Conservation (phyloP, 2,888 invertebrate genomes). For the Pterostichus niger region DNA sequence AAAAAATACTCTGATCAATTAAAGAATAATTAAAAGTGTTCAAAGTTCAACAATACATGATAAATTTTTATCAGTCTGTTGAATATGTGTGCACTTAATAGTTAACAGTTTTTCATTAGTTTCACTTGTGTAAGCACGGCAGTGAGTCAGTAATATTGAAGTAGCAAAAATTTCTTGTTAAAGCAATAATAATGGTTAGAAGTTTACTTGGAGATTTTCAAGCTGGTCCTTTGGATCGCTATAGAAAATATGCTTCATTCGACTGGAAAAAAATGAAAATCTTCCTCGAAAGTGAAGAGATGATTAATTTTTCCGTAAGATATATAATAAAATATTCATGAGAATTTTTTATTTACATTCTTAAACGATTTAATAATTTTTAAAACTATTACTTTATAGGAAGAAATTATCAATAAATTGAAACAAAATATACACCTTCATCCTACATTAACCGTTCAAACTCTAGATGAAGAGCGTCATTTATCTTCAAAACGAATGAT, state of each 20-base stretch:
- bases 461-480: slow-evolving; percentile 78
- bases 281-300: slow-evolving; percentile 77
- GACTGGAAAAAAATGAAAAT: slow-evolving; percentile 81
- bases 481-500: slow-evolving; percentile 81
- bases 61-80: too few species aligned
- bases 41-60: not conserved
- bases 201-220: slow-evolving; percentile 79
- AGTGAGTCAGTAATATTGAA: not conserved
- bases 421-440: slow-evolving; percentile 71
- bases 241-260: slow-evolving; percentile 81
- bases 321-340: not conserved
- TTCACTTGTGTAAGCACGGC: not conserved
- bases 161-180: too few species aligned
- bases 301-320: slow-evolving; percentile 67
- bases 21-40: not conserved
- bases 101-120: too few species aligned
- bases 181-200: slow-evolving; percentile 21
- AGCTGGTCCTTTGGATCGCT: slow-evolving; percentile 80
- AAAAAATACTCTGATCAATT: too few species aligned
- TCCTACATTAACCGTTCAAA: slow-evolving; percentile 64
- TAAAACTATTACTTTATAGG: slow-evolving; percentile 68
- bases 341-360: too few species aligned
- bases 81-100: too few species aligned
- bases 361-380: too few species aligned
- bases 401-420: slow-evolving; percentile 71